phyloP scores from a whole-genome alignment of 2,888 invertebrate species.

The Acrocyrtus sp. region DNA sequence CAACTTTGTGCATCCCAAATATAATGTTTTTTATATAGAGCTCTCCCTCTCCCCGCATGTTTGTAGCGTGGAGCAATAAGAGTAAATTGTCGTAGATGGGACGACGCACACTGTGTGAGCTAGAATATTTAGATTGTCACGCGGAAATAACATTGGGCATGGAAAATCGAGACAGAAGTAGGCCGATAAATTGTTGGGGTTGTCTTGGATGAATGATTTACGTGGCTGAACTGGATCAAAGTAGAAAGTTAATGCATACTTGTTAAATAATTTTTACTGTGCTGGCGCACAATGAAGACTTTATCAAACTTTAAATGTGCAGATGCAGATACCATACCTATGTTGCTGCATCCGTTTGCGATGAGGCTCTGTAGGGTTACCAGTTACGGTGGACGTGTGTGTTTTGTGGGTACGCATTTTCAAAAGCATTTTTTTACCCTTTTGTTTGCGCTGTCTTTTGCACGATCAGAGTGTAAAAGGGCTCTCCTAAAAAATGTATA shows the following conservation, averaged over 20 bases:
- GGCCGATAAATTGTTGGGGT: constrained; percentile 49
- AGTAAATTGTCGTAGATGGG: background rate
- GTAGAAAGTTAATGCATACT: constrained; percentile 51
- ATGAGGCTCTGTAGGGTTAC: background rate
- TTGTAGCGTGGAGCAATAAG: background rate
- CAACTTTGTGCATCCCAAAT: background rate
- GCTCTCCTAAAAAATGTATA: too few species aligned
- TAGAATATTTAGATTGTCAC: constrained; percentile 18
- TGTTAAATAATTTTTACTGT: constrained; percentile 38
- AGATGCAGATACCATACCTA: constrained; percentile 7
- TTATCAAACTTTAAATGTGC: constrained; percentile 20
- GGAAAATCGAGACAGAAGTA: constrained; percentile 46
- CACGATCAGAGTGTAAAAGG: too few species aligned
- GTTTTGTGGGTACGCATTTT: too few species aligned
- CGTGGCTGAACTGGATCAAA: constrained; percentile 53
- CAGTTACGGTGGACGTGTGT: background rate
- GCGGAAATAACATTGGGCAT: constrained; percentile 43
- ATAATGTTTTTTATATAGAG: background rate
- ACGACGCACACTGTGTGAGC: background rate
- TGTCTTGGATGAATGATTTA: constrained; percentile 54
- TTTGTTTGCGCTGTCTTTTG: too few species aligned
- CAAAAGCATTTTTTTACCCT: too few species aligned
- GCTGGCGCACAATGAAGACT: constrained; percentile 32
- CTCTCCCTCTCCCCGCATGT: too few species aligned
- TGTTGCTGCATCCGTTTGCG: background rate